A percentile compares a stretch with the other conserved stretches of the same genome.
Conservation (phyloP, 2,888 invertebrate genomes). For the Miltochrista miniata region DNA sequence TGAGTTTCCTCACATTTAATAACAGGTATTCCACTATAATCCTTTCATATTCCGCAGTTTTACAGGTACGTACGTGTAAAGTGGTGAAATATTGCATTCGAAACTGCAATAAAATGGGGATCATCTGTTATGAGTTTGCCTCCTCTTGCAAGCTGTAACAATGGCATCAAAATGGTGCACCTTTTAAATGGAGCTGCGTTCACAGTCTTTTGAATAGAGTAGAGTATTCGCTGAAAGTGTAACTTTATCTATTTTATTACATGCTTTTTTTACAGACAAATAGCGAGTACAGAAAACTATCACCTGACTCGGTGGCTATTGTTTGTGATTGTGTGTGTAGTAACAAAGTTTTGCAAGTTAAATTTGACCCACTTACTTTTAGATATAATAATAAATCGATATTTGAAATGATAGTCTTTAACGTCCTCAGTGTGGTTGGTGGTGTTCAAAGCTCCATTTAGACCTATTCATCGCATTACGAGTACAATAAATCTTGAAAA, state of each 20-base stretch:
- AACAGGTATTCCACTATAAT: not conserved
- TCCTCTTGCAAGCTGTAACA: slow-evolving; percentile 68
- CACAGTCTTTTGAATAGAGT: slow-evolving; percentile 32
- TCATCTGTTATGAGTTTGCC: slow-evolving; percentile 75
- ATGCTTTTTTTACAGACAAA: no score
- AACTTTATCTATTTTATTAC: slow-evolving; percentile 10
- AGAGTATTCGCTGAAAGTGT: slow-evolving; percentile 1
- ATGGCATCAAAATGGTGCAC: slow-evolving; percentile 60
- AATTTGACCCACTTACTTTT: no score
- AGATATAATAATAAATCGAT: no score
- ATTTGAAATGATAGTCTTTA: no score
- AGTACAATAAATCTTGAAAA: no score
- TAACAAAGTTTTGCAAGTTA: no score
- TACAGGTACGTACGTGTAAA: slow-evolving; percentile 40
- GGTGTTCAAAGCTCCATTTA: no score
- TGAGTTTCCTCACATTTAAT: not conserved
- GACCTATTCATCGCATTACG: no score
- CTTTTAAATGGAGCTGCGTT: slow-evolving; percentile 49
- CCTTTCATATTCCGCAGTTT: slow-evolving; percentile 23
- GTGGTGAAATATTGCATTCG: slow-evolving; percentile 62
- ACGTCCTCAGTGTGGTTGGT: no score
- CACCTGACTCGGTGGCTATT: no score
- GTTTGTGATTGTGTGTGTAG: no score
- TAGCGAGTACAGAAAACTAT: no score
- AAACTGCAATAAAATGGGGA: slow-evolving; percentile 76